Percentiles rank a stretch among this genome's conserved stretches.
Evolutionary conservation across 2,888 invertebrate genomes (phyloP).

Genomic region (Dioctria linearis): DNA sequence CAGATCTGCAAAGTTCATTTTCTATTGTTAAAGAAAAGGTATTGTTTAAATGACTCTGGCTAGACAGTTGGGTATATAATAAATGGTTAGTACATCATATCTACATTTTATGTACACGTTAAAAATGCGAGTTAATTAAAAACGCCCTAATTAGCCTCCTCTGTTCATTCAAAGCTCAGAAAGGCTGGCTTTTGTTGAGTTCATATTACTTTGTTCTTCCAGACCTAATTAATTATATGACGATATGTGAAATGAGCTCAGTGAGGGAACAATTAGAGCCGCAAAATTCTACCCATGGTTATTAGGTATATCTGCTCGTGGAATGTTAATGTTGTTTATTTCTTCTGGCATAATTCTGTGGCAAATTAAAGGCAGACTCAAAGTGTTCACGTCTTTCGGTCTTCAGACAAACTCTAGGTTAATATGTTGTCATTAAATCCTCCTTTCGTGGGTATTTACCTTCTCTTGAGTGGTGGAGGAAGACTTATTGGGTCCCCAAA

Average conservation of each 20-base stretch:
- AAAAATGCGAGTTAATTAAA: slow-evolving; percentile 39
- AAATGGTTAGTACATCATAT: neutral
- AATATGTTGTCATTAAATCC: slow-evolving; percentile 48
- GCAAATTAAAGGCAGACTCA: neutral
- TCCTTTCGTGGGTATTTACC: neutral
- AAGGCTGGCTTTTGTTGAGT: neutral
- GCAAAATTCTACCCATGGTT: slow-evolving; percentile 21
- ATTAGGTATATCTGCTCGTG: slow-evolving; percentile 1
- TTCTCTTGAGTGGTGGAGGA: neutral
- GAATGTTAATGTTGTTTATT: slow-evolving; percentile 44
- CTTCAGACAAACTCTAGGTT: neutral
- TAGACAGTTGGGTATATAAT: no score
- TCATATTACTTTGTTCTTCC: neutral
- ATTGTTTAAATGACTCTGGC: no score
- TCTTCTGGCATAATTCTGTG: slow-evolving; percentile 2
- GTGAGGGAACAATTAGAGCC: slow-evolving; percentile 25
- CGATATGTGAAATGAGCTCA: slow-evolving; percentile 44
- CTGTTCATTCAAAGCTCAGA: slow-evolving; percentile 3
- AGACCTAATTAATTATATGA: slow-evolving; percentile 39
- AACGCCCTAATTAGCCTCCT: slow-evolving; percentile 28
- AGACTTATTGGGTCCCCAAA: slow-evolving; percentile 2
- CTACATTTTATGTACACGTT: neutral
- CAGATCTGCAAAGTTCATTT: no score
- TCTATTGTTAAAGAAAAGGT: no score
- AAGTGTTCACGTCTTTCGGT: slow-evolving; percentile 12